These are phyloP conservation scores for Drosophila pectinifera DNA, from an alignment of 1,140 invertebrate genomes.

Conservation along the genomic window DNA sequence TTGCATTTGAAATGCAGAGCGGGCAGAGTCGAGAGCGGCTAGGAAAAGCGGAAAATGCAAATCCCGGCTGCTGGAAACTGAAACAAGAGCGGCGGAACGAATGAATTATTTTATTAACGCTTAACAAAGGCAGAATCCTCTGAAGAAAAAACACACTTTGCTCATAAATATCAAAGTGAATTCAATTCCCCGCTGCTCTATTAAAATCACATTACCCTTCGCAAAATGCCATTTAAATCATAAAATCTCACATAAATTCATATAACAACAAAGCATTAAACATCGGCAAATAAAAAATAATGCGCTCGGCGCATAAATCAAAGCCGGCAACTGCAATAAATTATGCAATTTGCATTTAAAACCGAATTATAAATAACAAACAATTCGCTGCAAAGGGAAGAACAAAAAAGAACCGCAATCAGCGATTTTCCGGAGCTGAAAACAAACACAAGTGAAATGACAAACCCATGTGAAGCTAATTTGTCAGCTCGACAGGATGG, in stretches of 20 bases:
- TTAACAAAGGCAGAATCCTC: slow-evolving; percentile 25
- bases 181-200: slow-evolving; percentile 48
- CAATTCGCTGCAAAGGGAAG: slow-evolving; percentile 24
- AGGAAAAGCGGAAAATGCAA: slow-evolving; percentile 32
- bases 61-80: slow-evolving; percentile 26
- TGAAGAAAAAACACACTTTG: not conserved
- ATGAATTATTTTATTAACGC: slow-evolving; percentile 53
- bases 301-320: slow-evolving; percentile 59
- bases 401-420: slow-evolving; percentile 30
- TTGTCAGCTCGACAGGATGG: slow-evolving; percentile 60
- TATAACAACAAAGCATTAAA: slow-evolving; percentile 48
- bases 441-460: slow-evolving; percentile 56
- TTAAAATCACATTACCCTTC: slow-evolving; percentile 61
- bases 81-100: slow-evolving; percentile 24
- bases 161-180: slow-evolving; percentile 49
- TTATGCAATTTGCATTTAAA: slow-evolving; percentile 74
- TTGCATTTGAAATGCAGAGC: slow-evolving; percentile 47
- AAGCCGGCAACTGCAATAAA: slow-evolving; percentile 62
- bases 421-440: slow-evolving; percentile 31
- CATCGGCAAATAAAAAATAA: slow-evolving; percentile 52
- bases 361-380: slow-evolving; percentile 65
- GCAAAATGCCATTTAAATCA: slow-evolving; percentile 65
- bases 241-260: slow-evolving; percentile 43
- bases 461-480: slow-evolving; percentile 76
- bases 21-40: not conserved